Percentiles rank a stretch among this genome's conserved stretches.
Conservation (phyloP, 1,140 invertebrate genomes). For the Megalopta genalis region DNA sequence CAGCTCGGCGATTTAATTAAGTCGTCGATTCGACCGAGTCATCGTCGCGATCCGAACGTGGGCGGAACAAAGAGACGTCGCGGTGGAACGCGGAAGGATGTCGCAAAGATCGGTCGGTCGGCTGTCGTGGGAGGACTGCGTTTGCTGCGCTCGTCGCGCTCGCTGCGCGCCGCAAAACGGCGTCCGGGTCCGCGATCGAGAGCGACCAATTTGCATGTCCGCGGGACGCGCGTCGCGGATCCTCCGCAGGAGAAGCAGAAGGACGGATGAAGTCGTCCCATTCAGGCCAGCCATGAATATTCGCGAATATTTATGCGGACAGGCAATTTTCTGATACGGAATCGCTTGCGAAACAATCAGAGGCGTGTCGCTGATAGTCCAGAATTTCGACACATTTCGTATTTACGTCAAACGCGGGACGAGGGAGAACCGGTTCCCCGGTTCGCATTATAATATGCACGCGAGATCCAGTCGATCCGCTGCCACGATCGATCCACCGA, state of each 20-base stretch:
- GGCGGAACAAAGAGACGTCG: constrained; percentile 58
- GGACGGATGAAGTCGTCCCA: background rate
- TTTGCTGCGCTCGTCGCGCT: too few species aligned
- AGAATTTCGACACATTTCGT: constrained; percentile 49
- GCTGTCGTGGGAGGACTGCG: constrained; percentile 4
- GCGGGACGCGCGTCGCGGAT: background rate
- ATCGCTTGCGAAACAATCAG: constrained; percentile 44
- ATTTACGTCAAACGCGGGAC: constrained; percentile 42
- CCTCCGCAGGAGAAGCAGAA: background rate
- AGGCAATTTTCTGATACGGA: constrained; percentile 37
- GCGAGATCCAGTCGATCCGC: constrained; percentile 27
- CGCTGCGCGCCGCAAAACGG: background rate
- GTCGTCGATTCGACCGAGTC: constrained; percentile 50
- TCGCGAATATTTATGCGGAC: background rate
- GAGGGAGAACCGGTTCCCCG: constrained; percentile 23
- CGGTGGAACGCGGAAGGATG: constrained; percentile 56
- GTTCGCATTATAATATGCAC: constrained; percentile 37
- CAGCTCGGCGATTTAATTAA: constrained; percentile 51
- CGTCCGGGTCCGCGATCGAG: background rate
- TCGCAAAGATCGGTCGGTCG: constrained; percentile 23
- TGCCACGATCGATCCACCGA: constrained; percentile 39
- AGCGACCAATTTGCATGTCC: constrained; percentile 7
- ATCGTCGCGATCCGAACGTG: constrained; percentile 53
- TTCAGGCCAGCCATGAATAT: background rate
- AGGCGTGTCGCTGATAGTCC: constrained; percentile 45